Conservation (phyloP, 1,140 invertebrate species). For the Hycleus phaleratus region DNA sequence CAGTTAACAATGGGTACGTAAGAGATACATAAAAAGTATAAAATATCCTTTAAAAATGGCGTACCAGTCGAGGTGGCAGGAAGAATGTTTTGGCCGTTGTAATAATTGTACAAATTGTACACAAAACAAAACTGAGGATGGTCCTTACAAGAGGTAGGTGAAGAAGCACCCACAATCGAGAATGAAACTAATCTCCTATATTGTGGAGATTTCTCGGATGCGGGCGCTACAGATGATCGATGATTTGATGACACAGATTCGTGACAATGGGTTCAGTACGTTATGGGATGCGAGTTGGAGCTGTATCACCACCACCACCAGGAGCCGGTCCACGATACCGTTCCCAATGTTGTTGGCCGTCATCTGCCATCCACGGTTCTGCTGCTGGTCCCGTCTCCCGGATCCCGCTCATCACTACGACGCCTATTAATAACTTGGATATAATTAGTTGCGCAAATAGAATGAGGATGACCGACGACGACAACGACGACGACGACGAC, state of each 20-base stretch:
- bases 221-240: not conserved
- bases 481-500: too few relatives aligned
- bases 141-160: conserved; percentile 27
- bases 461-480: conserved; percentile 40
- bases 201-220: not conserved
- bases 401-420: conserved; percentile 32
- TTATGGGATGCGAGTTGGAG: conserved; percentile 49
- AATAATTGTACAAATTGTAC: conserved; percentile 26
- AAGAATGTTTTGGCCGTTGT: conserved; percentile 26
- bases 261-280: conserved; percentile 52
- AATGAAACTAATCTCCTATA: too few relatives aligned
- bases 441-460: conserved; percentile 42
- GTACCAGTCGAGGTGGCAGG: conserved; percentile 24
- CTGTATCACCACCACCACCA: conserved; percentile 40
- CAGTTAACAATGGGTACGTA: too few relatives aligned
- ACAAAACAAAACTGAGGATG: conserved; percentile 7
- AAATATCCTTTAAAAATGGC: not conserved
- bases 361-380: conserved; percentile 26
- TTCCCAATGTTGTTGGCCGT: conserved; percentile 36
- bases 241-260: conserved; percentile 34
- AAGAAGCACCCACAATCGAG: not conserved
- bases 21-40: too few relatives aligned
- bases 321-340: conserved; percentile 38
- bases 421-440: conserved; percentile 41
- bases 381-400: conserved; percentile 37